Base-by-base conservation (phyloP, 2,888 invertebrate genomes). In the Drosophila pseudotalamancana region DNA sequence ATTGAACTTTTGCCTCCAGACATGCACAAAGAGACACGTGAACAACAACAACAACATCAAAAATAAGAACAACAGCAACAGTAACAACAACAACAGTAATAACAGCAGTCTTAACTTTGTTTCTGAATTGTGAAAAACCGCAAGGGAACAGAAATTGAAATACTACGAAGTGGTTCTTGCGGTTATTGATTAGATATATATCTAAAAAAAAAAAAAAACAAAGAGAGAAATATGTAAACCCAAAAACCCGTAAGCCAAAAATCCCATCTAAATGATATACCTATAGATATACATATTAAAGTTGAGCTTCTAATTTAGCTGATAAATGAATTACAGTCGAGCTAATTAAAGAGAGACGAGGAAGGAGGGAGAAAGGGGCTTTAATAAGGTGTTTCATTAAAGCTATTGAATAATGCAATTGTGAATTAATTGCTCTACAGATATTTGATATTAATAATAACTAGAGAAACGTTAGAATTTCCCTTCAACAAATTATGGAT, bases 1-100 rank as follows among this genome's bases (percentile, higher is more conserved):
- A 89, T 88, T 88, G 88, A 88, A 88, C 88, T 88, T 78, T 89
- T 89, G 88, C 86, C 84, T 78, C 63, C 69, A 74, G 77, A 75
- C 56, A 72, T 62, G 72, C 64, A 65, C 32, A 68, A 62, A 62
- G 39, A 43, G 45, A 68, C 72, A 35, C 16, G 35, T 46, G 23
- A 23, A 25, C 62, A 51, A 25, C 12, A 25, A 45, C 29, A 37
- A 32, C 54, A n/a, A n/a, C n/a, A n/a, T n/a, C n/a, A n/a, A n/a
- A n/a, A n/a, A n/a, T n/a, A 32, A 23, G 34, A 48, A 54, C 37
- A 50, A 39, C 35, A 42, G n/a, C 40, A 42, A 51, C 32, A 34
- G 16, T 42, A 56, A 60, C 51, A 62, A 48, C 54, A 62, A 39
- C 43, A 43, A 70, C 63, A 46, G 60, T 51, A n/a, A n/a, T n/a